phyloP scores from a whole-genome alignment of 2,888 invertebrate species.

The Tachystola acroxantha region DNA sequence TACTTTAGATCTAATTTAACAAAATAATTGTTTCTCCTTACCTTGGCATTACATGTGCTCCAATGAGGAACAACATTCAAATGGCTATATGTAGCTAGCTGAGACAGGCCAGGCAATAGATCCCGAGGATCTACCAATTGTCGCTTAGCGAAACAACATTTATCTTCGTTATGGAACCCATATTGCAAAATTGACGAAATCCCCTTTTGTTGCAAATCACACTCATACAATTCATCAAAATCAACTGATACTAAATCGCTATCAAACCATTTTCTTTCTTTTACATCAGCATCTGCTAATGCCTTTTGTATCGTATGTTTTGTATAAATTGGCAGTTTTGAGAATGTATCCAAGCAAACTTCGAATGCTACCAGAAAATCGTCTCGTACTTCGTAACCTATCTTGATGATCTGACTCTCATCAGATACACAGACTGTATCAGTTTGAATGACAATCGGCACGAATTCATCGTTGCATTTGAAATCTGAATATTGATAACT shows the following conservation, averaged over 20 bases:
- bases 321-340: slow-evolving; percentile 30
- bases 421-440: slow-evolving; percentile 20
- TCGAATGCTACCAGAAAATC: slow-evolving; percentile 29
- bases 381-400: slow-evolving; percentile 25
- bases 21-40: too few species aligned
- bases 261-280: slow-evolving; percentile 23
- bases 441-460: slow-evolving; percentile 19
- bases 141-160: slow-evolving; percentile 39
- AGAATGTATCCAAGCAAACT: slow-evolving; percentile 33
- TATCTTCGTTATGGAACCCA: slow-evolving; percentile 20
- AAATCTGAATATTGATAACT: slow-evolving; percentile 29
- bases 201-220: slow-evolving; percentile 21
- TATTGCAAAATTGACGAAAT: slow-evolving; percentile 19
- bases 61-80: slow-evolving; percentile 50
- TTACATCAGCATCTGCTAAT: slow-evolving; percentile 17
- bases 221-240: slow-evolving; percentile 33
- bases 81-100: slow-evolving; percentile 32
- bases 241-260: slow-evolving; percentile 20
- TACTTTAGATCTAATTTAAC: too few species aligned
- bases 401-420: slow-evolving; percentile 25
- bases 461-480: slow-evolving; percentile 27
- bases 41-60: slow-evolving; percentile 32
- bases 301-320: slow-evolving; percentile 22
- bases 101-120: slow-evolving; percentile 36
- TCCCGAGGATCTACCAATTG: slow-evolving; percentile 43